These are phyloP conservation scores for Lophochroa leadbeateri DNA, from an alignment of 2,113 vertebrate genomes.

Conservation along the genomic window DNA sequence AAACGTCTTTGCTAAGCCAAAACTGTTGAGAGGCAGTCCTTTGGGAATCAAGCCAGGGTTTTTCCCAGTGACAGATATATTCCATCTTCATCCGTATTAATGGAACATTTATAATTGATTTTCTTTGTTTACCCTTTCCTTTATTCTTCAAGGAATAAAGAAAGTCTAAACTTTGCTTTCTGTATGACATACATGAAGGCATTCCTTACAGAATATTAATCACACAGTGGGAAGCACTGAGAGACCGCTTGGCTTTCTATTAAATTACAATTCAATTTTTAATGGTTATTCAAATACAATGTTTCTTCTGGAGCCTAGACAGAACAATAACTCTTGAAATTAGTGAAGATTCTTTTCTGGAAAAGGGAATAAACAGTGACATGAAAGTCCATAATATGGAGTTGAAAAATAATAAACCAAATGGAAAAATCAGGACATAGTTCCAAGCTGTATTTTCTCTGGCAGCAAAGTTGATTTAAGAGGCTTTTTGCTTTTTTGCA, in stretches of 20 bases:
- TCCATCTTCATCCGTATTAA: conserved; percentile 26
- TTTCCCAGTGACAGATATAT: conserved; percentile 33
- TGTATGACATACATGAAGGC: not conserved
- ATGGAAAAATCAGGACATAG: not conserved
- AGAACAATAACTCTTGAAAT: not conserved
- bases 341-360: not conserved
- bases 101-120: conserved; percentile 15
- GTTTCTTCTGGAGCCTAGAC: not conserved
- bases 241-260: not conserved
- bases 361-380: not conserved
- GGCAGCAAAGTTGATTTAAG: not conserved
- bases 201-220: not conserved
- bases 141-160: not conserved
- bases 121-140: conserved; percentile 7
- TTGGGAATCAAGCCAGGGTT: not conserved
- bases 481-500: not conserved
- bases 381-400: not conserved
- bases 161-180: conserved; percentile 15
- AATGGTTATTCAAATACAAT: not conserved
- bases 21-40: not conserved
- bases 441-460: not conserved
- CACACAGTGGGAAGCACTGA: not conserved
- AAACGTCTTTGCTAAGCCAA: not conserved
- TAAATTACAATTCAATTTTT: not conserved
- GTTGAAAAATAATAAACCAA: not conserved